Evolutionary conservation across 2,888 invertebrate genomes (phyloP), one percentile per base, ranked within the genome.

Genomic region (Pheosia gnoma): DNA sequence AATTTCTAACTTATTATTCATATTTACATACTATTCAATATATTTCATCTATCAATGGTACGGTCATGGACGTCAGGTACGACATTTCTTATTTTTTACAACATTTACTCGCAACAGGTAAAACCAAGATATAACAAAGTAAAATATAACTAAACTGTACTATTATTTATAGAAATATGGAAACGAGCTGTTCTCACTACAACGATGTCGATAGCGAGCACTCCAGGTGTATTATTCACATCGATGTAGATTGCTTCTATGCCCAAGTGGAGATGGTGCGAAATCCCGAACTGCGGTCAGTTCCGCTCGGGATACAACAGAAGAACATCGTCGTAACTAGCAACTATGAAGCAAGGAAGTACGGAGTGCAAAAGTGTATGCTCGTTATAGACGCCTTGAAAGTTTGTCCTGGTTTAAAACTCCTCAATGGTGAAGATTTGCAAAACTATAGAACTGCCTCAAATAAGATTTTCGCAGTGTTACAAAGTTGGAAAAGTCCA

Each of bases 191-290:
- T 85, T 89, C 91, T 76, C 81, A 87, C 76, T 87, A 80, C 80
- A 83, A 84, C 70, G 88, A 89, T 70, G 79, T 79, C 72, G 86
- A 85, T 67, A 84, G 79, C 68, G 90, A 89, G 68, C 97, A 97
- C 87, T 91, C 94, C 60, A 95, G 95, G 79, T 95, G 95, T 67
- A 96, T 97, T 73, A 95, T 97, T 79, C 97, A 97, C 84, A 93
- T 97, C 77, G 97, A 97, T 84, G 94, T 97, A 83, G 97, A 97
- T 86, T 97, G 96, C 85, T 97, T 96, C 89, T 97, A 97, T 89
- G 97, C 97, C 65, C 97, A 97, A 94, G 97, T 97, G 71, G 97
- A 97, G 90, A 96, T 96, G 94, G 85, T 96, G 62, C 95, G 95
- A 72, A 95, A 96, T 83, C 96, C 97, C 4, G 93, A 95, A 75